These are phyloP conservation scores for Phragmatobia fuliginosa DNA, from an alignment of 2,888 invertebrate genomes.

Conservation along the genomic window DNA sequence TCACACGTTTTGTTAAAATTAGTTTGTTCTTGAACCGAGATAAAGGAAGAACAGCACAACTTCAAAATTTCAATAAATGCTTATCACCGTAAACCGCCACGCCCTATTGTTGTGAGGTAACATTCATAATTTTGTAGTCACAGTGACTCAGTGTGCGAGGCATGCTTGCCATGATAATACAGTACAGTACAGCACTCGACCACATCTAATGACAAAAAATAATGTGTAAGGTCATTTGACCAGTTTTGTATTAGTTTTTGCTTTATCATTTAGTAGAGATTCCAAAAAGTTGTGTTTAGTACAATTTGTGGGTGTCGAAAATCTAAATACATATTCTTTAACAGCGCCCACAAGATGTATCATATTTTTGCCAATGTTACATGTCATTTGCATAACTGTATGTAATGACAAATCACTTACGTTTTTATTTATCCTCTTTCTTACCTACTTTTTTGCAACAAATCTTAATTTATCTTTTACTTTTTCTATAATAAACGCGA, in stretches of 20 bases:
- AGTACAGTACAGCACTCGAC: slow-evolving; percentile 35
- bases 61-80: slow-evolving; percentile 23
- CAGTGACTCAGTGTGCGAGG: slow-evolving; percentile 60
- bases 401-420: slow-evolving; percentile 39
- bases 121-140: slow-evolving; percentile 42
- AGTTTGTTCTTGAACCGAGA: slow-evolving; percentile 21
- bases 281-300: slow-evolving; percentile 53
- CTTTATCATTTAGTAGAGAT: slow-evolving; percentile 43
- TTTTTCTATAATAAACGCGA: slow-evolving; percentile 30
- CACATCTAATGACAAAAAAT: slow-evolving; percentile 68
- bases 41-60: background rate
- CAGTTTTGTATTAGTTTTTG: slow-evolving; percentile 52
- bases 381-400: slow-evolving; percentile 34
- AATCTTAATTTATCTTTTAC: slow-evolving; percentile 1
- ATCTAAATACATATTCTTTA: slow-evolving; percentile 55
- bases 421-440: slow-evolving; percentile 17
- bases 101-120: slow-evolving; percentile 52
- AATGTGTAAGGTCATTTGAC: slow-evolving; percentile 68
- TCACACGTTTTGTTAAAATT: slow-evolving; percentile 37
- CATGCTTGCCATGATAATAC: slow-evolving; percentile 60
- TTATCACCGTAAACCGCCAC: slow-evolving; percentile 42
- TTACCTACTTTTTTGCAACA: slow-evolving; percentile 15
- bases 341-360: slow-evolving; percentile 45
- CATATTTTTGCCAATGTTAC: slow-evolving; percentile 49
- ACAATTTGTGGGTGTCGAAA: slow-evolving; percentile 55